Evolutionary conservation across 2,113 vertebrate genomes (phyloP).

Genomic region (Callorhinus ursinus): DNA sequence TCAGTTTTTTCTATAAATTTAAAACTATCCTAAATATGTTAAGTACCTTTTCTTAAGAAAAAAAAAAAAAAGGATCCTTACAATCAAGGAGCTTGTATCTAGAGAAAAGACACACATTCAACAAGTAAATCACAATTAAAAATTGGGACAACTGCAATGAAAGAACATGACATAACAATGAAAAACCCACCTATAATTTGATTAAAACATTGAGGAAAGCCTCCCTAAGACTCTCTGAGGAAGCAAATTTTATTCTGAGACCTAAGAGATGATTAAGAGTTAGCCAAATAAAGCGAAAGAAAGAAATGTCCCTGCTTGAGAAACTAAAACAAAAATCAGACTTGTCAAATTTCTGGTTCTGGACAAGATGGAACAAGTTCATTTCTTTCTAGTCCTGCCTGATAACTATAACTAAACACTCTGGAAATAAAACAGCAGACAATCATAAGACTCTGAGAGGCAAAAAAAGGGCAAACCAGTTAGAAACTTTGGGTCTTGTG

Average conservation of each 20-base stretch:
- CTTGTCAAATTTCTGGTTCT: not conserved
- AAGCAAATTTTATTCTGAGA: conserved; percentile 28
- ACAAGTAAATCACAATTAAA: not conserved
- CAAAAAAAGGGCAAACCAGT: not conserved
- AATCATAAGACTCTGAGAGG: not conserved
- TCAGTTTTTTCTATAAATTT: not conserved
- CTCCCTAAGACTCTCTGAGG: not conserved
- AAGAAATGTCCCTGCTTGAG: not conserved
- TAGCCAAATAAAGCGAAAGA: not conserved
- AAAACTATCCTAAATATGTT: not conserved
- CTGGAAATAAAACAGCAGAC: not conserved
- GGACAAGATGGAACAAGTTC: not conserved
- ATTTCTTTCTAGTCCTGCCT: not conserved
- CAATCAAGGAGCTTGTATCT: not conserved
- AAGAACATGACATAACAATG: not conserved
- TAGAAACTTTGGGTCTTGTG: not conserved
- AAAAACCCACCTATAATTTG: not conserved
- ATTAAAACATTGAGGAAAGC: not conserved
- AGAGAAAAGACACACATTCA: not conserved
- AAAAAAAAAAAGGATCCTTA: not conserved
- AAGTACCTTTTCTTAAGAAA: not conserved
- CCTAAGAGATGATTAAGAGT: not conserved
- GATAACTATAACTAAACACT: not conserved
- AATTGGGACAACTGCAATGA: not conserved
- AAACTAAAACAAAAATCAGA: not conserved